Conservation (phyloP, 2,113 vertebrate genomes). For the Helogale parvula region DNA sequence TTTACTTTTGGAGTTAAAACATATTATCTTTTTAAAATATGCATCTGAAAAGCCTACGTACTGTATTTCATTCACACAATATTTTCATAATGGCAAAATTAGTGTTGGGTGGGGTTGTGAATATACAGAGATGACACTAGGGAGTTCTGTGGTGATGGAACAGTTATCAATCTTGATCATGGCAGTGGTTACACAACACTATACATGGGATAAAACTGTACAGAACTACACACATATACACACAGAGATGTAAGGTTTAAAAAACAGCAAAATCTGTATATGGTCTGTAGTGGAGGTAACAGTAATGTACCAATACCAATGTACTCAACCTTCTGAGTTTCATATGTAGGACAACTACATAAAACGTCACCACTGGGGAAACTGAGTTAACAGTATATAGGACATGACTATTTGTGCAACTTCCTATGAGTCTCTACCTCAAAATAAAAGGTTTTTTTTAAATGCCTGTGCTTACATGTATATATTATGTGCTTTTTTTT, state of each 20-base stretch:
- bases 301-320: background rate
- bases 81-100: constrained; percentile 3
- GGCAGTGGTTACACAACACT: background rate
- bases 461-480: background rate
- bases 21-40: background rate
- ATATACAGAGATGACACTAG: background rate
- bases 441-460: background rate
- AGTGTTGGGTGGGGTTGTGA: background rate
- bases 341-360: background rate
- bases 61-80: background rate
- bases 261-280: background rate
- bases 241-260: background rate
- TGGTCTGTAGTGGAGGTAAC: background rate
- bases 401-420: background rate
- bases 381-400: background rate
- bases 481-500: background rate
- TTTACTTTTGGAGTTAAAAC: constrained; percentile 21
- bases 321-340: background rate
- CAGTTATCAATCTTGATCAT: background rate
- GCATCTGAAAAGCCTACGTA: background rate
- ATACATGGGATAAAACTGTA: background rate
- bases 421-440: background rate
- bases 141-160: background rate
- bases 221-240: background rate
- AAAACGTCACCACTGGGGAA: background rate